These are phyloP conservation scores for Drosophila nebulosa DNA, from an alignment of 1,140 invertebrate genomes.

Conservation along the genomic window DNA sequence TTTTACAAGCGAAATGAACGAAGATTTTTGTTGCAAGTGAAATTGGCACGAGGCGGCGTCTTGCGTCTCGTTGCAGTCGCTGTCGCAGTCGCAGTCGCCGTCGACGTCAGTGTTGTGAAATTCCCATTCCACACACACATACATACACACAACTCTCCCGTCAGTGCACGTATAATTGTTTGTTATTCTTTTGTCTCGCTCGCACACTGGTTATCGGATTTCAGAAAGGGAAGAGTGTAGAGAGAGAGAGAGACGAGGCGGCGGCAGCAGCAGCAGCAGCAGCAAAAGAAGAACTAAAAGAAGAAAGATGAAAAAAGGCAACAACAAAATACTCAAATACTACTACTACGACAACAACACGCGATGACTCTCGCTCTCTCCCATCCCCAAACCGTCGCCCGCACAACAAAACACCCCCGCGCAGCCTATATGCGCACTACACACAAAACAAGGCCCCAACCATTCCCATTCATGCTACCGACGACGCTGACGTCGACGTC, in stretches of 20 bases:
- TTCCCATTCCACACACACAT: slow-evolving; percentile 49
- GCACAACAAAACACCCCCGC: slow-evolving; percentile 1
- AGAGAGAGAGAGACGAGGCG: not conserved
- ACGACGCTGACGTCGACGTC: not conserved
- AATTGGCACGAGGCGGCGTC: slow-evolving; percentile 61
- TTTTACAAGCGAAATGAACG: slow-evolving; percentile 46
- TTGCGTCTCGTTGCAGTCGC: slow-evolving; percentile 12
- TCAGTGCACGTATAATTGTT: slow-evolving; percentile 65
- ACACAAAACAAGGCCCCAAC: slow-evolving; percentile 33
- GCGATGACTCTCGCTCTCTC: slow-evolving; percentile 19
- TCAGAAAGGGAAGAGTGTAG: slow-evolving; percentile 38
- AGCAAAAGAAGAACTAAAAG: slow-evolving; percentile 28
- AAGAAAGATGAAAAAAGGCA: slow-evolving; percentile 11
- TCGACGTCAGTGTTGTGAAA: slow-evolving; percentile 53
- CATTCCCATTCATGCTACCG: slow-evolving; percentile 69
- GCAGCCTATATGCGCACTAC: not conserved
- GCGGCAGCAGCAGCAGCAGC: slow-evolving; percentile 33
- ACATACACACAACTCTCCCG: slow-evolving; percentile 27
- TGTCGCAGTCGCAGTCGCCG: slow-evolving; percentile 4
- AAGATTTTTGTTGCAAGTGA: slow-evolving; percentile 59
- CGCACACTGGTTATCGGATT: slow-evolving; percentile 76
- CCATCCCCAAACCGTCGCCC: not conserved
- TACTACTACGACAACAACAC: slow-evolving; percentile 67
- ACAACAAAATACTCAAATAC: slow-evolving; percentile 63
- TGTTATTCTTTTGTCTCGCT: slow-evolving; percentile 77